Evolutionary conservation across 2,888 invertebrate genomes (phyloP).

Genomic region (Drosophila affinis): DNA sequence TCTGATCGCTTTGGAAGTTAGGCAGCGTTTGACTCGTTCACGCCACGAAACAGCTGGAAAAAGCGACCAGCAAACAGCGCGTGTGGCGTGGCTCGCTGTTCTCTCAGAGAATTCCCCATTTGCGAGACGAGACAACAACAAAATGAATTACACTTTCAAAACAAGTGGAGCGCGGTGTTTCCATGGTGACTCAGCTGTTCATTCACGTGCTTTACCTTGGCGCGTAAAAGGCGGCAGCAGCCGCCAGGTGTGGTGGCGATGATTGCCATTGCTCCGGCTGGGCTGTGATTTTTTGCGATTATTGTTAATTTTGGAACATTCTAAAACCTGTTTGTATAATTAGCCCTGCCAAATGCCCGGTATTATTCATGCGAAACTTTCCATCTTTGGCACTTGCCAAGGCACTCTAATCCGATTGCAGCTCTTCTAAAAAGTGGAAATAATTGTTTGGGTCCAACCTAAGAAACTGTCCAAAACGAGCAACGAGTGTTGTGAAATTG

Average conservation of each 20-base stretch:
- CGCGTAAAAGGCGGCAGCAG: conserved; percentile 67
- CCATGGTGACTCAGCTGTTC: conserved; percentile 62
- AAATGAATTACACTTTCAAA: conserved; percentile 52
- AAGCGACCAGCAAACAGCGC: conserved; percentile 9
- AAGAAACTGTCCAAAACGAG: neutral
- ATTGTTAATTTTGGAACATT: conserved; percentile 64
- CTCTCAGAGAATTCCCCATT: conserved; percentile 36
- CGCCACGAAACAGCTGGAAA: conserved; percentile 52
- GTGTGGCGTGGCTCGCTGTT: neutral
- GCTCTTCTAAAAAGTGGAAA: no score
- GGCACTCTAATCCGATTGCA: no score
- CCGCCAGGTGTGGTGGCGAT: conserved; percentile 47
- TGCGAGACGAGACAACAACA: conserved; percentile 36
- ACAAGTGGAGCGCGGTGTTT: conserved; percentile 57
- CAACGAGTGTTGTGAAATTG: neutral
- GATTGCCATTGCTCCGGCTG: conserved; percentile 45
- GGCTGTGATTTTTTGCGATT: conserved; percentile 20
- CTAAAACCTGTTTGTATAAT: conserved; percentile 54
- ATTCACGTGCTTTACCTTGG: conserved; percentile 73
- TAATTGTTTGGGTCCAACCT: neutral
- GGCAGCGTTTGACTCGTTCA: conserved; percentile 52
- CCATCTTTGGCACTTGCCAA: neutral
- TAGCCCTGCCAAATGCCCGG: conserved; percentile 16
- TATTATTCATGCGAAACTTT: conserved; percentile 15
- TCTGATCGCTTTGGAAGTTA: conserved; percentile 52